Base-by-base conservation (phyloP, 2,888 invertebrate genomes). In the Melanargia galathea region DNA sequence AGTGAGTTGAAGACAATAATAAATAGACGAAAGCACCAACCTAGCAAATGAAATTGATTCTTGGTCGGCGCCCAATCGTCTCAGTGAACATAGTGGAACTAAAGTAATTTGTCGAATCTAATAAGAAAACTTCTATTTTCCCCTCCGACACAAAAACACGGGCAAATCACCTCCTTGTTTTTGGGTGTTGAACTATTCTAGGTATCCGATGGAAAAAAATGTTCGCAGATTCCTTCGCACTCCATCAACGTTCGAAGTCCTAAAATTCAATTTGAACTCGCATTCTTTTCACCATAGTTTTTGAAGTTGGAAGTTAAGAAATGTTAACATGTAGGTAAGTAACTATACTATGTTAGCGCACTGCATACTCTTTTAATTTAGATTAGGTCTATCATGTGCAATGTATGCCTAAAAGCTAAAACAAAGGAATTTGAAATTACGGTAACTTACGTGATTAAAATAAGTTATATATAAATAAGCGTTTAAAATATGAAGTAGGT, bases 41-140 rank as follows among this genome's bases (percentile, higher is more conserved):
- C n/a, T n/a, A n/a, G n/a, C n/a, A n/a, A 22, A 54, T 38, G 38
- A 22, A 40, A 62, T 67, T 67, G 46, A 60, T 64, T 40, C 62
- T 68, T 67, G 64, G 64, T 63, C 62, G 65, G 51, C 55, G 65
- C 59, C 40, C 49, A 54, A 24, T 24, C 58, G 60, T 65, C 68
- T 64, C 69, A 69, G 65, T 67, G 73, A 69, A 71, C 74, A 76
- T 72, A 70, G 72, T 69, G 69, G 72, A 76, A 71, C 77, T 81
- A 83, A 86, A 83, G 81, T 82, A 84, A 86, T 84, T 86, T 84
- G 76, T 83, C 71, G 75, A 70, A 75, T 78, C 76, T 86, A 85
- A 84, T 82, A 83, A 83, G 86, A 84, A 86, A 86, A 86, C 76
- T 85, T 81, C 74, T 73, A 81, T 81, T 85, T 80, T 73, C 75